phyloP scores from a whole-genome alignment of 2,113 vertebrate genomes.

The Chloropsis cyanopogon region DNA sequence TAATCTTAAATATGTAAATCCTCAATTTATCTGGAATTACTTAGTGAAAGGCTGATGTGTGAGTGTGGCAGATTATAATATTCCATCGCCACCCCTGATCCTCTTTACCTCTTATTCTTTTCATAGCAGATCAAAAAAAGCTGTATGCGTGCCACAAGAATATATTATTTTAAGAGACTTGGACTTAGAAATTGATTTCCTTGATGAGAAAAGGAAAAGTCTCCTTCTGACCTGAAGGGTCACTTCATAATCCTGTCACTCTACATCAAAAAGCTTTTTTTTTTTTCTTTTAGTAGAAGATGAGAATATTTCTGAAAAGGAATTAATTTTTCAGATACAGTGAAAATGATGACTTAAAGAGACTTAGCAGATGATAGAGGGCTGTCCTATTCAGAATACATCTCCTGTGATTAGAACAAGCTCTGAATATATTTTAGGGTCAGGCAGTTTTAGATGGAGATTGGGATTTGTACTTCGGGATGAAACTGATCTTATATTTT shows the following conservation, averaged over 20 bases:
- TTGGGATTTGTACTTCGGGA: slow-evolving; percentile 68
- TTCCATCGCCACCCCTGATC: slow-evolving; percentile 80
- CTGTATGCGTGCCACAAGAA: slow-evolving; percentile 75
- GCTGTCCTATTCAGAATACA: slow-evolving; percentile 60
- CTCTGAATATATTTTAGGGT: slow-evolving; percentile 67
- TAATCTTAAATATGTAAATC: slow-evolving; percentile 89
- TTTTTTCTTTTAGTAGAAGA: slow-evolving; percentile 71
- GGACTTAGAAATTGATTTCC: slow-evolving; percentile 85
- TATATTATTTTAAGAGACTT: slow-evolving; percentile 86
- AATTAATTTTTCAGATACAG: slow-evolving; percentile 80
- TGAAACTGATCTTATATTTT: slow-evolving; percentile 76
- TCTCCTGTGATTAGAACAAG: slow-evolving; percentile 75
- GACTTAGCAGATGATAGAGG: slow-evolving; percentile 70
- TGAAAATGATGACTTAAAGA: slow-evolving; percentile 73
- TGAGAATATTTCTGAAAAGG: slow-evolving; percentile 82
- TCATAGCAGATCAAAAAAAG: slow-evolving; percentile 80
- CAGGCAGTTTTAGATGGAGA: slow-evolving; percentile 69
- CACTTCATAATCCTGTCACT: slow-evolving; percentile 79
- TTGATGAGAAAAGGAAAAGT: slow-evolving; percentile 84
- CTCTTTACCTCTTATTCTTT: slow-evolving; percentile 84
- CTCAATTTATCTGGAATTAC: slow-evolving; percentile 86
- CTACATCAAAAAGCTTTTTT: slow-evolving; percentile 68
- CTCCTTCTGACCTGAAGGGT: slow-evolving; percentile 80
- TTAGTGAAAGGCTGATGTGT: slow-evolving; percentile 80
- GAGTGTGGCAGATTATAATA: slow-evolving; percentile 84